Base-by-base conservation (phyloP, 2,888 invertebrate genomes). In the Phytoseiulus persimilis region DNA sequence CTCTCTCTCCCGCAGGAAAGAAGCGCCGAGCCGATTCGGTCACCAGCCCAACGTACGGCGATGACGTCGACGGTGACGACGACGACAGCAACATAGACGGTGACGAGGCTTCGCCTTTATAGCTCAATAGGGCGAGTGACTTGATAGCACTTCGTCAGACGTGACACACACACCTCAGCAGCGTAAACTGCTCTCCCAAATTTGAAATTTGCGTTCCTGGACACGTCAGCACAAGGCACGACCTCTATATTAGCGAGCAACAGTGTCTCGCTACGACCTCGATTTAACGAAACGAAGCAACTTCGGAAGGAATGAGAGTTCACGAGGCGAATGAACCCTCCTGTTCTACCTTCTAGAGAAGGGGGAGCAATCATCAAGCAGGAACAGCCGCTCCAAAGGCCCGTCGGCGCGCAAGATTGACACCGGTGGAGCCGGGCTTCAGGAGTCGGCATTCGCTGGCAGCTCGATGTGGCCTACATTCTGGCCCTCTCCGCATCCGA, bases 111-210 rank as follows among this genome's bases (percentile, higher is more conserved):
- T 65, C 65, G 5, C 65, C 65, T 65, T 65, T 65, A 65, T 65
- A 65, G 65, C 65, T 65, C 65, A 65, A 65, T 65, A 65, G 28
- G 65, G 65, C 65, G 14, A 65, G 65, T 65, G 65, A 65, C 65
- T 65, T 65, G 65, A 65, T 65, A 65, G 65, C 65, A 65, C 65
- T 65, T 65, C 65, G 65, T 65, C 65, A 65, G 65, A 65, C 65
- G 65, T 65, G 65, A 65, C 65, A 65, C 65, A 65, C 65, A 65
- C 65, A 65, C 65, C 65, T 65, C 65, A 65, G 28, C 65, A 28
- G 65, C 28, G 65, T 65, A 65, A 65, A 65, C 65, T 65, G 65
- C 18, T 65, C 65, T 28, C 65, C 65, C 18, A 28, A 65, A 65
- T 65, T 65, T 65, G 65, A 65, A 65, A 65, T 65, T 65, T 65